phyloP scores from a whole-genome alignment of 2,113 vertebrate species.

The rat (Rattus norvegicus) region GRCr8 NC_086039.1:115750501-115751000 shows the following conservation, averaged over 20 bases:
- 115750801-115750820: slow-evolving; percentile 13
- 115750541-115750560: not conserved
- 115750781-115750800: not conserved
- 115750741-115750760: slow-evolving; percentile 43
- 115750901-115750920: not conserved
- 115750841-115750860: not conserved
- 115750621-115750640: not conserved
- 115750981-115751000: not conserved
- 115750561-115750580: slow-evolving; percentile 33
- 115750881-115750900: slow-evolving; percentile 12
- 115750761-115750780: slow-evolving; percentile 37
- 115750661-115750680: slow-evolving; percentile 47
- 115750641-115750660: not conserved
- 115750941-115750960: not conserved
- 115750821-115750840: slow-evolving; percentile 15
- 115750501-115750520: slow-evolving; percentile 23
- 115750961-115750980: not conserved
- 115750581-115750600: slow-evolving; percentile 36
- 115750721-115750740: slow-evolving; percentile 54
- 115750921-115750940: not conserved
- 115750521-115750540: not conserved
- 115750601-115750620: slow-evolving; percentile 30
- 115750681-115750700: slow-evolving; percentile 23
- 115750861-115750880: not conserved
- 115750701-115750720: slow-evolving; percentile 6